Base-by-base conservation (phyloP, 2,113 vertebrate genomes). In the Hyaena hyaena region DNA sequence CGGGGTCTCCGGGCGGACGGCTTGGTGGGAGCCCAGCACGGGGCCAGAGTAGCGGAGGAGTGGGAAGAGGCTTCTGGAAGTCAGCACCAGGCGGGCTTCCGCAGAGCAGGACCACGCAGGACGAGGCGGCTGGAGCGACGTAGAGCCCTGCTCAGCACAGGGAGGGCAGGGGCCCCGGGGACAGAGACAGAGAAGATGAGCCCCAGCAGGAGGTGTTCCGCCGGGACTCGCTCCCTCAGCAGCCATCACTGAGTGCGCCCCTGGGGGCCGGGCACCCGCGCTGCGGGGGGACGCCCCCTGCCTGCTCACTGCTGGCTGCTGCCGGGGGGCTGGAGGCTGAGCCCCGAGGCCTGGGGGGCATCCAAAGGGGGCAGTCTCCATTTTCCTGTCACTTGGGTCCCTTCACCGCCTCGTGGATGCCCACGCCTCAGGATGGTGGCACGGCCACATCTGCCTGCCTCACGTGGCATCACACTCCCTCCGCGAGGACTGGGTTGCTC, bases 231-330 rank as follows among this genome's bases (percentile, higher is more conserved):
- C 8, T 35, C 17, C 68, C 69, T n/a, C 9, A 3, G 39, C 23
- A 24, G 71, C 71, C 6, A 4, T 43, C 71, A 12, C 71, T 12
- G 9, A 5, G 43, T 5, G 71, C 23, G 23, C 71, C 71, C n/a
- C 35, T 0, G 10, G 10, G 21, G 10, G 2, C 33, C 1, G 33
- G 7, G 31, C 12, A 33, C 33, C 7, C 15, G 4, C 31, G 5
- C 15, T 17, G 66, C 16, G 66, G 66, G 23, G 71, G 39, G 35
- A 39, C 35, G 12, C 10, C 71, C 71, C 19, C 71, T 24, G 69
- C 19, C 69, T 39, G 39, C 35, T 39, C 71, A 1, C 71, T 12
- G 71, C 17, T 1, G n/a, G 69, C 35, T 2, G 35, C 39, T 23
- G 71, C 35, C 6, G 39, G 71, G 69, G 35, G 35, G 19, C 7